Conservation (phyloP, 2,888 invertebrate genomes). For the Bugula neritina region DNA sequence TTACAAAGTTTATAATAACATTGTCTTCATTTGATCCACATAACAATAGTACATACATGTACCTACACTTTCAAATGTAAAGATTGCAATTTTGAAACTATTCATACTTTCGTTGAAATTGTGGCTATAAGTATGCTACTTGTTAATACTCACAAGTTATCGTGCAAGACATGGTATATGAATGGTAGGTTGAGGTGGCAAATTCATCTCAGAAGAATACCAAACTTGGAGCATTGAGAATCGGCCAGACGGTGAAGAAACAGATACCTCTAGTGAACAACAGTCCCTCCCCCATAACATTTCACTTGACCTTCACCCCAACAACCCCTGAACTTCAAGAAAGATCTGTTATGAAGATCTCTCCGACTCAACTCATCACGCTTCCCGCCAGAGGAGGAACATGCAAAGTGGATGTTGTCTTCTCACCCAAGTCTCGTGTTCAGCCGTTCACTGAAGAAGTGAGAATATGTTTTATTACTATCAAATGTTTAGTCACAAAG, state of each 20-base stretch:
- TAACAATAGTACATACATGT: too few relatives aligned
- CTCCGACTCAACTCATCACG: slow-evolving; percentile 43
- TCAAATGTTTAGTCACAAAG: too few relatives aligned
- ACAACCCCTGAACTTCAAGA: slow-evolving; percentile 42
- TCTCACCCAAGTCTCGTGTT: slow-evolving; percentile 46
- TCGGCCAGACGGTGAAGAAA: slow-evolving; percentile 44
- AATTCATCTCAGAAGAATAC: slow-evolving; percentile 48
- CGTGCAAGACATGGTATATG: too few relatives aligned
- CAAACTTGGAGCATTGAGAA: slow-evolving; percentile 47
- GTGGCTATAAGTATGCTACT: too few relatives aligned
- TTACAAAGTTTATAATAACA: too few relatives aligned
- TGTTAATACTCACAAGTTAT: too few relatives aligned
- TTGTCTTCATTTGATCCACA: too few relatives aligned
- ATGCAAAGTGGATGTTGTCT: slow-evolving; percentile 46
- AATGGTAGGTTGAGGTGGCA: slow-evolving; percentile 51
- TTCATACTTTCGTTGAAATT: too few relatives aligned
- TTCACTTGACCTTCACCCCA: slow-evolving; percentile 48
- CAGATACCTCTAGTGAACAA: slow-evolving; percentile 50
- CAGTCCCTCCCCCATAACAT: slow-evolving; percentile 49
- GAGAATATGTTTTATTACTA: slow-evolving; percentile 28
- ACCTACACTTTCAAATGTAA: too few relatives aligned
- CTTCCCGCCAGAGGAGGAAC: slow-evolving; percentile 45
- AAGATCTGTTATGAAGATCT: slow-evolving; percentile 39
- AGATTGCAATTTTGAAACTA: too few relatives aligned
- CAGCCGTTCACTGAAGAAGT: slow-evolving; percentile 53